Evolutionary conservation across 2,888 invertebrate species (phyloP).

Genomic region (Phalangium opilio): DNA sequence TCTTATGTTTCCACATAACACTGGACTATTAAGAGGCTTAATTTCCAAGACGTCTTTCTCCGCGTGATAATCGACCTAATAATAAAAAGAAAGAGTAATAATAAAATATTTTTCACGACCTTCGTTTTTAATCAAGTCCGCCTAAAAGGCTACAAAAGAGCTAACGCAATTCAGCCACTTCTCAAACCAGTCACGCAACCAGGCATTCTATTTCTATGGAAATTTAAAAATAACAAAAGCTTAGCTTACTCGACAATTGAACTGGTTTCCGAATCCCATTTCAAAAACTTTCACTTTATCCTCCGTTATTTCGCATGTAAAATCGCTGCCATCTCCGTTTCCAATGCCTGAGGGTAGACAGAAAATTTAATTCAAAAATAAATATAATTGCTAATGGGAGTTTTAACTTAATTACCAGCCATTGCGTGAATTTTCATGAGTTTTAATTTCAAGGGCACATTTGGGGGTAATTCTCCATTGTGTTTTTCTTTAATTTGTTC

Average conservation of each 20-base stretch:
- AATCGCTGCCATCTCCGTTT: constrained; percentile 34
- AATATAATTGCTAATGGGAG: not conserved
- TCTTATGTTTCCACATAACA: constrained; percentile 32
- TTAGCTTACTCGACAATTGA: constrained; percentile 31
- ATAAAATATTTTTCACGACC: not conserved
- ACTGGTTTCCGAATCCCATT: constrained; percentile 28
- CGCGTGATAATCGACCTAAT: constrained; percentile 20
- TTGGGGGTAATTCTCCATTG: constrained; percentile 29
- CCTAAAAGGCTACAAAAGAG: too few relatives aligned
- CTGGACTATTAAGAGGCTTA: constrained; percentile 25
- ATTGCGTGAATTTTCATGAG: constrained; percentile 31
- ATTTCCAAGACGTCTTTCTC: constrained; percentile 23
- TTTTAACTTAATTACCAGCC: constrained; percentile 24
- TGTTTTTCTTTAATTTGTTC: constrained; percentile 31
- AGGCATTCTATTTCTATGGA: not conserved
- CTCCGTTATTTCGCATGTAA: constrained; percentile 29
- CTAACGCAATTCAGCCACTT: not conserved
- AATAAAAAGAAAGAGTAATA: constrained; percentile 3
- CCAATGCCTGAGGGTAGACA: constrained; percentile 29
- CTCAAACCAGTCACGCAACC: not conserved
- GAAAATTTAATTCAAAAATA: not conserved
- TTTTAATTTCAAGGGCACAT: constrained; percentile 27
- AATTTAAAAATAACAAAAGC: constrained; percentile 3
- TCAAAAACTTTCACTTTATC: constrained; percentile 29
- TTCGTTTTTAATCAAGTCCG: too few relatives aligned